Percentiles rank a stretch among this genome's conserved stretches.
Conservation (phyloP, 2,797 vertebrate genomes). For the Microchirus variegatus region DNA sequence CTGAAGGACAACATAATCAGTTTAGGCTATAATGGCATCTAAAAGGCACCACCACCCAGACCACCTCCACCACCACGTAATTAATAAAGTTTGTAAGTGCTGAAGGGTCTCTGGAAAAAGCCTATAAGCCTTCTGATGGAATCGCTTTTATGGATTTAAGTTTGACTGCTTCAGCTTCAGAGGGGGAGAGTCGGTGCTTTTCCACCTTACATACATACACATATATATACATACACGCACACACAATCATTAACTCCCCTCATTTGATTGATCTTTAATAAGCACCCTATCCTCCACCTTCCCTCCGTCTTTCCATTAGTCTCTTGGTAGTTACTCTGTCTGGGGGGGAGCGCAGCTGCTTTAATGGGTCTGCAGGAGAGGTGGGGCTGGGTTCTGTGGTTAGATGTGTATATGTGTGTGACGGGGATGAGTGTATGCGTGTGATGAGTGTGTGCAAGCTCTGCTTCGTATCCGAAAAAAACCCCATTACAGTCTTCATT, state of each 20-base stretch:
- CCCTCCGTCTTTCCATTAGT: conserved; percentile 68
- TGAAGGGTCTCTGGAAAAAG: conserved; percentile 10
- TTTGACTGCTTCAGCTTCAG: conserved; percentile 40
- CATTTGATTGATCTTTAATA: conserved; percentile 80
- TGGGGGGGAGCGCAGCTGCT: conserved; percentile 64
- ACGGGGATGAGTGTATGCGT: conserved; percentile 19
- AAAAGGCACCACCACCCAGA: too few relatives aligned
- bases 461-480: conserved; percentile 29
- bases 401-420: conserved; percentile 32
- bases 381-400: conserved; percentile 71
- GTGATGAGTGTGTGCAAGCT: conserved; percentile 21
- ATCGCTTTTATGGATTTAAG: conserved; percentile 47
- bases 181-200: conserved; percentile 40
- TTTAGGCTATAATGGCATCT: background rate
- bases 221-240: conserved; percentile 13
- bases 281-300: conserved; percentile 47
- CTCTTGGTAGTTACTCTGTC: conserved; percentile 62
- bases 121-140: conserved; percentile 29
- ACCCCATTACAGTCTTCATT: background rate
- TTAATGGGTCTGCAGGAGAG: conserved; percentile 81
- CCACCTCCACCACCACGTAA: conserved; percentile 16
- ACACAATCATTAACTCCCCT: conserved; percentile 44
- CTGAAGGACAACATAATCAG: conserved; percentile 2
- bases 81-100: conserved; percentile 33
- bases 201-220: conserved; percentile 33